These are phyloP conservation scores for Diaperis boleti DNA, from an alignment of 2,888 invertebrate genomes.

Conservation along the genomic window DNA sequence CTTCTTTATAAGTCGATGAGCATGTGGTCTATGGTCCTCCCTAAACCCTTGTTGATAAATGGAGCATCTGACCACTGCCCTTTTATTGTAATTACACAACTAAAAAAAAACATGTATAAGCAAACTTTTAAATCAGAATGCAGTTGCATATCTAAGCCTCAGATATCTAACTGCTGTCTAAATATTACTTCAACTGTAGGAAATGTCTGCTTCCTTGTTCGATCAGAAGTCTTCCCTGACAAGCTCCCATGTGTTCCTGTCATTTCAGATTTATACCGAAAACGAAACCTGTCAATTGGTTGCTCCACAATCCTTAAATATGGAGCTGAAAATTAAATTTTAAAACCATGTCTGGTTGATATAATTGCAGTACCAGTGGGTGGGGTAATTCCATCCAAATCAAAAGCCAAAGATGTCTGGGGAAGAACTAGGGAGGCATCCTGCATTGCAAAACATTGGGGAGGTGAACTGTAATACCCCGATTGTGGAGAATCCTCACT, in stretches of 20 bases:
- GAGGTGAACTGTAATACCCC: slow-evolving; percentile 50
- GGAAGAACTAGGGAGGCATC: slow-evolving; percentile 11
- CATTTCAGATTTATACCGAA: slow-evolving; percentile 90
- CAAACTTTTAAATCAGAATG: slow-evolving; percentile 2
- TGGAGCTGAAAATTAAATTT: slow-evolving; percentile 59
- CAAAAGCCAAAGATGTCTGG: slow-evolving; percentile 17
- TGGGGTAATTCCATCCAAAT: slow-evolving; percentile 12
- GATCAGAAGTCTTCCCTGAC: slow-evolving; percentile 73
- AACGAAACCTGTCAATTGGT: slow-evolving; percentile 84
- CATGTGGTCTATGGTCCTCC: slow-evolving; percentile 69
- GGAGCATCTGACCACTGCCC: slow-evolving; percentile 77
- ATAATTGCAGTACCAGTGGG: not conserved
- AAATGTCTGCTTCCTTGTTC: slow-evolving; percentile 74
- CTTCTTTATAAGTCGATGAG: slow-evolving; percentile 78
- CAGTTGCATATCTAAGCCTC: too few species aligned
- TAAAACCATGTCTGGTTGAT: not conserved
- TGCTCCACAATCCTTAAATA: slow-evolving; percentile 76
- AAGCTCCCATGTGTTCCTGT: slow-evolving; percentile 86
- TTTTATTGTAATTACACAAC: slow-evolving; percentile 69
- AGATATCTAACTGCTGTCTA: too few species aligned
- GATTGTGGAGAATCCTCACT: slow-evolving; percentile 59
- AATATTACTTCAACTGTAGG: slow-evolving; percentile 82
- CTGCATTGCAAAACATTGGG: slow-evolving; percentile 48
- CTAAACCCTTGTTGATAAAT: slow-evolving; percentile 70
- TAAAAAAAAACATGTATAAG: slow-evolving; percentile 54